Evolutionary conservation across 2,797 vertebrate genomes (phyloP).

Genomic region (Mus minutoides): DNA sequence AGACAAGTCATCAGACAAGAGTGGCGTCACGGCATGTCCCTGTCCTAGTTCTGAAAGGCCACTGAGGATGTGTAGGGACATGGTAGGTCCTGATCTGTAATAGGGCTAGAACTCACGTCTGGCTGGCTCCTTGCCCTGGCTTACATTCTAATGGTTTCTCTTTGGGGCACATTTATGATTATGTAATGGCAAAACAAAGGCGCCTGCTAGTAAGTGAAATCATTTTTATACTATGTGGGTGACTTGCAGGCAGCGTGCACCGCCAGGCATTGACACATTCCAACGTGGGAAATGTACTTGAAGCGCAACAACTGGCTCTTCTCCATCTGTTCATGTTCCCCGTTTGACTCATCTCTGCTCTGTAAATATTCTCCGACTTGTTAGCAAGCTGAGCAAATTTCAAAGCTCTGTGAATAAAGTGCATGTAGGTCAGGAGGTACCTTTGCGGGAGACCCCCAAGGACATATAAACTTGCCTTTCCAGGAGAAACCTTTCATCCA

Average conservation of each 20-base stretch:
- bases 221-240: constrained; percentile 69
- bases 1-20: constrained; percentile 2
- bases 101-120: constrained; percentile 62
- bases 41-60: not conserved
- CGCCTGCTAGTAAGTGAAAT: constrained; percentile 70
- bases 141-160: constrained; percentile 59
- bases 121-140: constrained; percentile 72
- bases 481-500: not conserved
- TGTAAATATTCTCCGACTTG: constrained; percentile 72
- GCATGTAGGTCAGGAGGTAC: constrained; percentile 67
- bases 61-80: not conserved
- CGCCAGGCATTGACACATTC: constrained; percentile 74
- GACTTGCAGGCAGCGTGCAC: constrained; percentile 49
- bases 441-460: constrained; percentile 37
- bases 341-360: constrained; percentile 76
- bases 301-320: constrained; percentile 74
- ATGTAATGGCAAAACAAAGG: constrained; percentile 72
- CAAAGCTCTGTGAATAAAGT: constrained; percentile 59
- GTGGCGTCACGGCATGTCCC: not conserved
- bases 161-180: constrained; percentile 77
- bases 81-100: not conserved
- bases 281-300: constrained; percentile 72
- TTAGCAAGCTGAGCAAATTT: constrained; percentile 78
- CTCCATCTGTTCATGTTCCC: constrained; percentile 79
- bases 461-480: constrained; percentile 44